A percentile compares a stretch with the other conserved stretches of the same genome.
Evolutionary conservation across 2,113 vertebrate species (phyloP).

Genomic region (Poecilia latipinna): DNA sequence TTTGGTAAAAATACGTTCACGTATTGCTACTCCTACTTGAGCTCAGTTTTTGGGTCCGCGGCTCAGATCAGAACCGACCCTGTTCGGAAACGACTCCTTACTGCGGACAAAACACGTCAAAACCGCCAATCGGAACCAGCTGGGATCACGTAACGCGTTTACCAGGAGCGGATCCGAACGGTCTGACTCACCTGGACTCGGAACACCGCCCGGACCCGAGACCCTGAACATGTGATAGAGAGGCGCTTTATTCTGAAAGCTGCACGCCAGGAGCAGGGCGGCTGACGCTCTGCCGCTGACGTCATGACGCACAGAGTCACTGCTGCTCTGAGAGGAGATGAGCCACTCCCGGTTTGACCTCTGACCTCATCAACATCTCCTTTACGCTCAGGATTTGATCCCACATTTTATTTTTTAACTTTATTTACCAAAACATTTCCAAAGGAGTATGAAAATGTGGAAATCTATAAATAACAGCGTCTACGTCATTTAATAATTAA

Average conservation of each 20-base stretch:
- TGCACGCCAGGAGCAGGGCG: neutral
- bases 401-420: no score
- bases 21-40: no score
- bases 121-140: neutral
- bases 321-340: neutral
- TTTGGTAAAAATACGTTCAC: no score
- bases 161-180: neutral
- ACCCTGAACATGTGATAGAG: neutral
- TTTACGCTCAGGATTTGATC: no score
- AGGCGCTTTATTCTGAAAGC: slow-evolving; percentile 34
- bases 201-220: neutral
- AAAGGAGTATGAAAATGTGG: no score
- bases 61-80: no score
- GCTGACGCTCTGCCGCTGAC: neutral
- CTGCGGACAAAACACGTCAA: neutral
- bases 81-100: neutral
- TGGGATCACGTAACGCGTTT: neutral
- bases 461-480: no score
- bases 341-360: slow-evolving; percentile 4
- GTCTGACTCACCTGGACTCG: neutral
- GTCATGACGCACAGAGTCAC: slow-evolving; percentile 27
- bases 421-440: no score
- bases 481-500: no score
- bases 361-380: no score
- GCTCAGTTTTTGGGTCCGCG: no score